Evolutionary conservation across 2,888 invertebrate species (phyloP).

Genomic region (Sinodicranocentrus sp.): DNA sequence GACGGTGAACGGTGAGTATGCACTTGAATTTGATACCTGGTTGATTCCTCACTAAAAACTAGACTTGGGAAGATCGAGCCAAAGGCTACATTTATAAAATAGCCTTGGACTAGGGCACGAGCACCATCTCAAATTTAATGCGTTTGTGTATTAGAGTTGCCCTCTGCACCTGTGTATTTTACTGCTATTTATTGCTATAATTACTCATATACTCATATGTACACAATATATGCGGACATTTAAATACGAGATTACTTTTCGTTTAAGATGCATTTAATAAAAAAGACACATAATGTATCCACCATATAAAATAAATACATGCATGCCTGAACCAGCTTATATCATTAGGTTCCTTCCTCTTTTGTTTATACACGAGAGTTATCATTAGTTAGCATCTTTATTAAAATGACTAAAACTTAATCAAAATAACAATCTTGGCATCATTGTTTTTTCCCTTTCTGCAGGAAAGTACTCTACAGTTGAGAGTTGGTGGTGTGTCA

Average conservation of each 20-base stretch:
- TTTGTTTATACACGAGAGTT: conserved; percentile 55
- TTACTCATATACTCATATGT: conserved; percentile 3
- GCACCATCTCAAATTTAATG: background rate
- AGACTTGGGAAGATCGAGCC: conserved; percentile 44
- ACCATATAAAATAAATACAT: background rate
- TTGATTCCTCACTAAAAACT: conserved; percentile 45
- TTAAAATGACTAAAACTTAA: conserved; percentile 48
- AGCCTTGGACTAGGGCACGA: conserved; percentile 59
- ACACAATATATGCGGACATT: too few species aligned
- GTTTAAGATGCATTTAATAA: too few species aligned
- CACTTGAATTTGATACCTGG: conserved; percentile 62
- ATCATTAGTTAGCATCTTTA: conserved; percentile 52
- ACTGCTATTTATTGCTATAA: conserved; percentile 11
- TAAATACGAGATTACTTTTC: too few species aligned
- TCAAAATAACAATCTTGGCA: conserved; percentile 58
- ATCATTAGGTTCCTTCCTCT: conserved; percentile 57
- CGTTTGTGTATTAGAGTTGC: background rate
- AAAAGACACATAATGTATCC: background rate
- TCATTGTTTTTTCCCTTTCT: conserved; percentile 45
- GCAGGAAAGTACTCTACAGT: conserved; percentile 22
- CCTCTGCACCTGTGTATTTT: background rate
- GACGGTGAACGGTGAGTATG: conserved; percentile 38
- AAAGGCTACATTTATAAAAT: conserved; percentile 40
- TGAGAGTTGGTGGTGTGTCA: background rate
- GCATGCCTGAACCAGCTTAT: conserved; percentile 9